Base-by-base conservation (phyloP, 2,888 invertebrate genomes). In the Papilio gigon region DNA sequence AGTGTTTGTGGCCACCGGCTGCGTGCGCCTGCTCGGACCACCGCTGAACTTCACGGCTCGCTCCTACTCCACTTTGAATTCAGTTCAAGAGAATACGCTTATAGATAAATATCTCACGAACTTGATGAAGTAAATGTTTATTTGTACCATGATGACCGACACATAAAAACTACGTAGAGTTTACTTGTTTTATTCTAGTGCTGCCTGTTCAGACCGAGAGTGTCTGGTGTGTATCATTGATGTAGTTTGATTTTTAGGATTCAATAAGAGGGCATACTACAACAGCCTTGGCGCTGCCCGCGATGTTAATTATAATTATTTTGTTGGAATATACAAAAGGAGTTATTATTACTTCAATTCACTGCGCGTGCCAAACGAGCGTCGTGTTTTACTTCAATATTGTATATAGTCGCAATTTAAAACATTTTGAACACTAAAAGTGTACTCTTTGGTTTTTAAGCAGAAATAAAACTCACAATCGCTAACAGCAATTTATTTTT, bases 401-500 rank as follows among this genome's bases (percentile, higher is more conserved):
- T n/a, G 14, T 27, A 50, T 25, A 3, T 27, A 30, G n/a, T 56
- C 17, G 17, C 30, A 62, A 20, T 62, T 44, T 12, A 44, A 56
- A 56, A 30, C 53, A 44, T 62, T 62, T 62, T 30, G 30, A 56
- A 56, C 30, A 56, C 6, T 61, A 25, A 61, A n/a, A 25, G 53
- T 30, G 30, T 30, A 30, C 53, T 56, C 30, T 30, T 27, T n/a
- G 30, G 30, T 30, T 17, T 56, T 30, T 25, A 50, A 25, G 25
- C 25, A 56, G 30, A 30, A 56, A 56, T 56, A 56, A 56, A 30
- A 56, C 53, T 56, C 17, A 53, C 30, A 56, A 56, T 56, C 17
- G 53, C 17, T 56, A 56, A 30, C 53, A 56, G 53, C 53, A 56
- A 56, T 56, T 56, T 56, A 56, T 30, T 56, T 56, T 56, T 30